A percentile compares a stretch with the other conserved stretches of the same genome.
Evolutionary conservation across 2,113 vertebrate species (phyloP).

Genomic region (Leptobrachium ailaonicum): DNA sequence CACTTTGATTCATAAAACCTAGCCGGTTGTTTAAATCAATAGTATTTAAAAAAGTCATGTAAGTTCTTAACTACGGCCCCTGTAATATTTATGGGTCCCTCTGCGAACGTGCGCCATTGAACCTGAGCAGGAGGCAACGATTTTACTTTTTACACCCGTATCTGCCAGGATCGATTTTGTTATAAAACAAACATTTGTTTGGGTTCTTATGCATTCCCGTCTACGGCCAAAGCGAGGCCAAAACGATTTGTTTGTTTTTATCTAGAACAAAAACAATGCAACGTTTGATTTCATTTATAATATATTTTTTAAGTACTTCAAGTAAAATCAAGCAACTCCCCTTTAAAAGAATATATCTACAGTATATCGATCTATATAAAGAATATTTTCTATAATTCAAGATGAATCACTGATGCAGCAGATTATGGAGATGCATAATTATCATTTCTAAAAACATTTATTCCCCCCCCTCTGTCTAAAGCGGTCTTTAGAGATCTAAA

Average conservation of each 20-base stretch:
- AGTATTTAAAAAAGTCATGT: slow-evolving; percentile 84
- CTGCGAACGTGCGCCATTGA: slow-evolving; percentile 67
- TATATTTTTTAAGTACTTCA: no score
- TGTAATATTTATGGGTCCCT: slow-evolving; percentile 73
- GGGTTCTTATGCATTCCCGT: slow-evolving; percentile 3
- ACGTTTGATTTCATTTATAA: no score
- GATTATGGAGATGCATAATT: slow-evolving; percentile 70
- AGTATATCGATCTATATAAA: no score
- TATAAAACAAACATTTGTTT: neutral
- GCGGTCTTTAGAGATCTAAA: slow-evolving; percentile 71
- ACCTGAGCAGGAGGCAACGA: slow-evolving; percentile 51
- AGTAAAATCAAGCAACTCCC: no score
- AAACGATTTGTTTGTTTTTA: no score
- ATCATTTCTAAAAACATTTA: slow-evolving; percentile 53
- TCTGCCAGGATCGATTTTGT: slow-evolving; percentile 60
- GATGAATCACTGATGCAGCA: slow-evolving; percentile 72
- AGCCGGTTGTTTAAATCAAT: slow-evolving; percentile 81
- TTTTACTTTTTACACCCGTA: no score
- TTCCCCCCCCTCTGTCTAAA: slow-evolving; percentile 5
- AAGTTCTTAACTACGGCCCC: slow-evolving; percentile 72
- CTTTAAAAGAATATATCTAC: no score
- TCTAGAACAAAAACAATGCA: no score
- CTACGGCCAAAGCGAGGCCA: neutral
- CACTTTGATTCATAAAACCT: slow-evolving; percentile 81
- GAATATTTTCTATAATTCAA: slow-evolving; percentile 66